Evolutionary conservation across 2,888 invertebrate species (phyloP).

Genomic region (Harpalus rubripes): DNA sequence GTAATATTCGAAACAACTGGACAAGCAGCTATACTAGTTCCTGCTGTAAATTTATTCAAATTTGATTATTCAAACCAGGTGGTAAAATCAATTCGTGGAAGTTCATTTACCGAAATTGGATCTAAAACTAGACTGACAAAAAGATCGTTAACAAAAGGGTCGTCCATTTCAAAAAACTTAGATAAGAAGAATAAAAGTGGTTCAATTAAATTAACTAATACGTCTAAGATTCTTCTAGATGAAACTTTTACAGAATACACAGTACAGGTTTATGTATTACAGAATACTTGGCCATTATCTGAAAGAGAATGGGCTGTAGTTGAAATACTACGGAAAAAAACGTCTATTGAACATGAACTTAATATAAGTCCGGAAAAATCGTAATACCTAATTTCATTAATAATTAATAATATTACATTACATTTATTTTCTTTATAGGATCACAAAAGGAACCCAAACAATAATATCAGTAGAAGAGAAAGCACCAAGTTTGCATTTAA

Average conservation of each 20-base stretch:
- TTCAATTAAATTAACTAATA: too few relatives aligned
- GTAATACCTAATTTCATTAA: background rate
- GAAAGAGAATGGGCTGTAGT: conserved; percentile 75
- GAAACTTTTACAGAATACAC: conserved; percentile 59
- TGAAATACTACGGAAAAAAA: conserved; percentile 69
- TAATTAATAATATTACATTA: conserved; percentile 10
- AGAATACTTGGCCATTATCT: conserved; percentile 77
- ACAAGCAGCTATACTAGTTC: conserved; percentile 68
- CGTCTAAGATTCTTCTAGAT: background rate
- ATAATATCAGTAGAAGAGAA: conserved; percentile 6
- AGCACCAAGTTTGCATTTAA: conserved; percentile 4
- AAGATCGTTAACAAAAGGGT: background rate
- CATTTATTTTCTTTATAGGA: background rate
- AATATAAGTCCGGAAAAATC: conserved; percentile 13
- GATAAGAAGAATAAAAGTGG: background rate
- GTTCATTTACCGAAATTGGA: background rate
- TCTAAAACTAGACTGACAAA: background rate
- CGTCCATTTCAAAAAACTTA: background rate
- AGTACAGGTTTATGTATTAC: conserved; percentile 74
- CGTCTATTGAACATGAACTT: conserved; percentile 69
- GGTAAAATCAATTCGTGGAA: background rate
- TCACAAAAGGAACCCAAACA: background rate
- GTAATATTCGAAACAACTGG: conserved; percentile 69
- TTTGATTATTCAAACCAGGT: conserved; percentile 14
- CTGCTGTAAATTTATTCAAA: conserved; percentile 64